Base-by-base conservation (phyloP, 2,888 invertebrate genomes). In the Sacculina carcini region DNA sequence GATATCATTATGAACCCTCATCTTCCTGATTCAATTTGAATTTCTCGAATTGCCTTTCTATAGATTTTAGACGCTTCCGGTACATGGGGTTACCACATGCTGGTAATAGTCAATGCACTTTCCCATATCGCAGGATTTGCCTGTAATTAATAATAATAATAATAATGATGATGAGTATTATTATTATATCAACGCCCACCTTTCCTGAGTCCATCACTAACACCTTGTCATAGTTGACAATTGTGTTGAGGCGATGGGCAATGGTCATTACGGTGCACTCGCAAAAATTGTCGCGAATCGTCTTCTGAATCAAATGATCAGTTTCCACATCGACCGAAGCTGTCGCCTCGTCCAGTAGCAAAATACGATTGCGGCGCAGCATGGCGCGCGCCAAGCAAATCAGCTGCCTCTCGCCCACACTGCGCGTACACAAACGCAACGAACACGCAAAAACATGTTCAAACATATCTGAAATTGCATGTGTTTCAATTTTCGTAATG, bases 161-260 rank as follows among this genome's bases (percentile, higher is more conserved):
- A n/a, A n/a, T n/a, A n/a, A n/a, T n/a, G n/a, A n/a, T n/a, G n/a
- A n/a, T n/a, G n/a, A n/a, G n/a, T n/a, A n/a, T n/a, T n/a, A n/a
- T n/a, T n/a, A n/a, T n/a, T n/a, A n/a, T n/a, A n/a, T n/a, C n/a
- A n/a, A n/a, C n/a, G n/a, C n/a, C n/a, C 56, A 62, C 62, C 58
- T 56, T 55, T 51, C 62, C 63, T 14, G 57, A 55, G 36, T 62
- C 60, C 58, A 63, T 56, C 3, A 62, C 61, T 42, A 61, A 49
- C 19, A 63, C 59, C 24, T 58, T 56, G 61, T 82, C 80, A 34
- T 82, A 83, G 68, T 86, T 85, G 73, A 87, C 73, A 58, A 90
- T 86, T 24, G 89, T 90, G 66, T 89, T 87, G 55, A 90, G 73
- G 23, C 89, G 74, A 69, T 90, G 89, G 38, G 89, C 89, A 64